Base-by-base conservation (phyloP, 2,888 invertebrate species). In the Xestobium rufovillosum region DNA sequence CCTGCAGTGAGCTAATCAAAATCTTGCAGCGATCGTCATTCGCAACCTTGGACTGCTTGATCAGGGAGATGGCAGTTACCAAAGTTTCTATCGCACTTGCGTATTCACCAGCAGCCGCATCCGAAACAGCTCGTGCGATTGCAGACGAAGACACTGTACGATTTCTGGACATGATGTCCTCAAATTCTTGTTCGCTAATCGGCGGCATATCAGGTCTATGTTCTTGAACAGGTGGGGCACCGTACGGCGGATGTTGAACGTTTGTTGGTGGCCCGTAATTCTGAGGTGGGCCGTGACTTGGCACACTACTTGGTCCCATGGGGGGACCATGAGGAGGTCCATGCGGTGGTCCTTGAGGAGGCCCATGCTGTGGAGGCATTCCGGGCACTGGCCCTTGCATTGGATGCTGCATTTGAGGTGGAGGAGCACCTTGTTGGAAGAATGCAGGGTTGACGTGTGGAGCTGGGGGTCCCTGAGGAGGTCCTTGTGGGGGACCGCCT, bases 1-100 rank as follows among this genome's bases (percentile, higher is more conserved):
- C 97, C 39, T 60, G 61, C 2, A 98, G 74, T 0, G 95, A 94
- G 52, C 90, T 92, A 49, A 98, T 94, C 37, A 98, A 70, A 52
- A 97, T 96, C 70, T 96, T 95, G 72, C 98, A 98, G 26, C 98
- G 78, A 62, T 98, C 98, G 66, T 98, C 97, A 53, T 83, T 82
- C 0, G 92, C 87, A 29, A 92, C 88, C 35, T 60, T 67, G 37
- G 96, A 96, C 72, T 97, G 96, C 64, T 96, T 96, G 51, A 99
- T 98, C 38, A 98, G 74, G 4, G 96, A 95, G 55, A 98, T 96
- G 4, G 98, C 98, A 0, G 98, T 99, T 40, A 96, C 94, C 45
- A 99, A 73, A 2, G 98, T 98, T 70, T 98, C 97, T 45, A 98
- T 95, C 32, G 98, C 98, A 65, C 92, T 92, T 2, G 92, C 91